phyloP scores from a whole-genome alignment of 2,113 vertebrate genomes.

The Candoia aspera region DNA sequence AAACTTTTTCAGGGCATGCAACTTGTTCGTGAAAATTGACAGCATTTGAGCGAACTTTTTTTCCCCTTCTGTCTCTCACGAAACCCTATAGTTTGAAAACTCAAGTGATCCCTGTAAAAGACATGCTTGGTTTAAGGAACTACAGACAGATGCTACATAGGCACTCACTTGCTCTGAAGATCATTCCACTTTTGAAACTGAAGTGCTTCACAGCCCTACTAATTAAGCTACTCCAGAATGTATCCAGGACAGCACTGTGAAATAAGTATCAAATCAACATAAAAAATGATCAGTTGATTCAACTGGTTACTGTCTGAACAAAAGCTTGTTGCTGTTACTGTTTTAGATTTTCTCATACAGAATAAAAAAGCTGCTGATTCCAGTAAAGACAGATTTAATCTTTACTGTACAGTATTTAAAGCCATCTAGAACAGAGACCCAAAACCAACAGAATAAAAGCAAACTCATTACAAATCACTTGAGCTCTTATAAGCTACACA shows the following conservation, averaged over 20 bases:
- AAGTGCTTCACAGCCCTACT: too few relatives aligned
- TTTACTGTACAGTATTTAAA: background rate
- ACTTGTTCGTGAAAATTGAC: too few relatives aligned
- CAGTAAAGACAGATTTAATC: constrained; percentile 54
- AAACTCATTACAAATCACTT: constrained; percentile 58
- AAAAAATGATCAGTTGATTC: constrained; percentile 38
- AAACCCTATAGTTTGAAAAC: too few relatives aligned
- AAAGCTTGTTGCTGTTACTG: constrained; percentile 31
- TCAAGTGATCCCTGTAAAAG: too few relatives aligned
- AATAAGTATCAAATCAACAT: constrained; percentile 45
- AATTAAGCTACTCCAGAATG: constrained; percentile 20
- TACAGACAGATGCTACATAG: too few relatives aligned
- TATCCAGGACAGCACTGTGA: constrained; percentile 51
- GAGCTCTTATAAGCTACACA: constrained; percentile 73
- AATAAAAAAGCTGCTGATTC: constrained; percentile 67
- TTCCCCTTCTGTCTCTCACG: too few relatives aligned
- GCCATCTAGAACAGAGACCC: too few relatives aligned
- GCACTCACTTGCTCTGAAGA: too few relatives aligned
- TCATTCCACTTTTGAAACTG: too few relatives aligned
- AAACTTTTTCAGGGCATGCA: too few relatives aligned
- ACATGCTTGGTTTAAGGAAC: too few relatives aligned
- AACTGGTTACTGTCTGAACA: constrained; percentile 57
- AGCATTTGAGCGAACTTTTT: too few relatives aligned
- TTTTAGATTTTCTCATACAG: constrained; percentile 32
- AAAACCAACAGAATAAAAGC: constrained; percentile 27